Evolutionary conservation across 2,113 vertebrate genomes (phyloP), one percentile per base, ranked within the genome.

Genomic region (Colaptes auratus): DNA sequence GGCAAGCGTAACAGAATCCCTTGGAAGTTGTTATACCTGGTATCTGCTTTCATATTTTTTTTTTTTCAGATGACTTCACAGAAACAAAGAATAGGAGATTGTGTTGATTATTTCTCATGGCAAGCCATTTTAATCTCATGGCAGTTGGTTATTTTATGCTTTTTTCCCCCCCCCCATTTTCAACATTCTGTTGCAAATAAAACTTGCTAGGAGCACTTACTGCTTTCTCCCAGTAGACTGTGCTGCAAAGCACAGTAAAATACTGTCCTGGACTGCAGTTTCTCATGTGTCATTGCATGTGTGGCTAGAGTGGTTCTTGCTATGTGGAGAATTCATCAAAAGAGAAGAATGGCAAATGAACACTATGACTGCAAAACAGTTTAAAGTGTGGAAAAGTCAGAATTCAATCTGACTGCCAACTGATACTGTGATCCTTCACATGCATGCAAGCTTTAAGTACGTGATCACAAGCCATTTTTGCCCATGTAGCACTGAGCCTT

Each of bases 381-480:
- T 69, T 55, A 23, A 66, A 70, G 15, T 52, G 46, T 66, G 15
- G 50, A 86, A 55, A 77, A 15, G 20, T 36, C 27, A 80, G 27
- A 83, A 76, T 48, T 42, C 86, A 63, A 6, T 30, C 7, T 77
- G 4, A 5, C 16, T 55, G 27, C 59, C 13, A 92, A 46, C 19
- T 53, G 5, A 63, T 77, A 33, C 70, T 52, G 35, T 67, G 66
- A 9, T 23, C 8, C 2, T 71, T 64, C 64, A 46, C 5, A 10
- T 42, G 7, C 1, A 7, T 5, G 3, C 4, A 39, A 44, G 55
- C 61, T 89, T 73, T 35, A 74, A 39, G 10, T 39, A n/a, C 0
- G 0, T 23, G 6, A 39, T 39, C 17, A 35, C 7, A 74, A 77
- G 58, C 1, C 10, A 21, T 35, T 71, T 74, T 78, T 67, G 4